phyloP scores from a whole-genome alignment of 1,140 invertebrate species.

The Anthonomus grandis region DNA sequence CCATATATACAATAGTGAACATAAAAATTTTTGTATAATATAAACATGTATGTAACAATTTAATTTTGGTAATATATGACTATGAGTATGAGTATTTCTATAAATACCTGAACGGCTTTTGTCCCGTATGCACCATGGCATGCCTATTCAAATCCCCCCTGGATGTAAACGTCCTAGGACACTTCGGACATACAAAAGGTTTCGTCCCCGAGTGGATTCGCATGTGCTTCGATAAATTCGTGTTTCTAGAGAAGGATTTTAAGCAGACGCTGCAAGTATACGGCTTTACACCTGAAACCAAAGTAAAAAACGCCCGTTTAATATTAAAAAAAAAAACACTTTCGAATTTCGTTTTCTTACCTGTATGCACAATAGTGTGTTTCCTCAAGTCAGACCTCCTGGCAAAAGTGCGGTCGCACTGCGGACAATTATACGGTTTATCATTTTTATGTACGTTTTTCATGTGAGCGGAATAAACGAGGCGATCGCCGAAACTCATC shows the following conservation, averaged over 20 bases:
- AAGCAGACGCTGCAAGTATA: slow-evolving; percentile 27
- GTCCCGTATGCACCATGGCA: slow-evolving; percentile 66
- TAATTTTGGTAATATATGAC: background rate
- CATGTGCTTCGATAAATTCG: slow-evolving; percentile 83
- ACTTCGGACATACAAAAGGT: slow-evolving; percentile 68
- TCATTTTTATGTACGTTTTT: slow-evolving; percentile 61
- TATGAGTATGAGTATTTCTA: background rate
- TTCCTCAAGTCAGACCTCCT: slow-evolving; percentile 63
- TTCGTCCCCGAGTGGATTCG: slow-evolving; percentile 68
- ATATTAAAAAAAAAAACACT: background rate
- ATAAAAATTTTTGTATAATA: background rate
- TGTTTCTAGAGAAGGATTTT: slow-evolving; percentile 69
- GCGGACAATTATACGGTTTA: slow-evolving; percentile 62
- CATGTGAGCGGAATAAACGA: slow-evolving; percentile 58
- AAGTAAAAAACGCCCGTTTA: background rate
- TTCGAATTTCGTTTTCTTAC: slow-evolving; percentile 33
- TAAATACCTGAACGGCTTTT: slow-evolving; percentile 58
- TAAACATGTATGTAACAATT: background rate
- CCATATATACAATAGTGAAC: too few species aligned
- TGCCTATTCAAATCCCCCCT: slow-evolving; percentile 67
- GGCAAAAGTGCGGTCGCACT: slow-evolving; percentile 63
- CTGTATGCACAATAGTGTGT: slow-evolving; percentile 70
- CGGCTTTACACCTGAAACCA: slow-evolving; percentile 28
- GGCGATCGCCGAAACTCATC: slow-evolving; percentile 54
- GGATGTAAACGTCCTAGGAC: slow-evolving; percentile 69